Percentiles rank a stretch among this genome's conserved stretches.
Evolutionary conservation across 92 coral and sea anemone species (phyloP).

Genomic region (Epizoanthus rinbou): DNA sequence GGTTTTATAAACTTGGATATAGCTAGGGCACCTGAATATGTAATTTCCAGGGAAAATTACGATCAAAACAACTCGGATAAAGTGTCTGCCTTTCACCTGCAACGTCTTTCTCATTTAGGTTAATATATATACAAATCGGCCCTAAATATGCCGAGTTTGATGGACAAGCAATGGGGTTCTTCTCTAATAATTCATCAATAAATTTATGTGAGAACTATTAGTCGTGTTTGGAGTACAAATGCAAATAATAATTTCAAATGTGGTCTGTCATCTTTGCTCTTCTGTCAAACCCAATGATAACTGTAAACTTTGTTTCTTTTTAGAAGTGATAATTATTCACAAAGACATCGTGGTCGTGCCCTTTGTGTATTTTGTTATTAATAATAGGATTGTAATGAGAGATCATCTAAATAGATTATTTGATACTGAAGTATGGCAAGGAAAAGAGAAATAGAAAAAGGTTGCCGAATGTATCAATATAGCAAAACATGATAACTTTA

Average conservation of each 20-base stretch:
- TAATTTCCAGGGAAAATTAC: not conserved
- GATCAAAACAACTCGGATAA: slow-evolving; percentile 11
- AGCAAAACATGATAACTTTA: no score
- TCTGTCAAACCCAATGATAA: not conserved
- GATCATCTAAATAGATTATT: no score
- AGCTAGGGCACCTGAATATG: not conserved
- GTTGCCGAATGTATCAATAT: no score
- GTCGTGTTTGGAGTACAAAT: not conserved
- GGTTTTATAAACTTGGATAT: not conserved
- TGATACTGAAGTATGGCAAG: no score
- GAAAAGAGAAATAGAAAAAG: no score
- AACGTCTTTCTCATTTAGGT: not conserved
- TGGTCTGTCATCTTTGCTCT: not conserved
- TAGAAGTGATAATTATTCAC: no score
- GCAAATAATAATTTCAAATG: slow-evolving; percentile 16
- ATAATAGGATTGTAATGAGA: no score
- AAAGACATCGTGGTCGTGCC: no score
- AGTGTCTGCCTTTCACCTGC: not conserved
- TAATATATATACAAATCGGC: not conserved
- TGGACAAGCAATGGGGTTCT: slow-evolving; percentile 16
- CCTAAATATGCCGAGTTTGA: slow-evolving; percentile 13
- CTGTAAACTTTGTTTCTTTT: no score
- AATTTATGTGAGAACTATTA: slow-evolving; percentile 14
- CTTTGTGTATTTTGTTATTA: no score
- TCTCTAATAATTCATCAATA: not conserved